phyloP scores from a whole-genome alignment of 2,113 vertebrate species.

The Corythoichthys haematopterus region DNA sequence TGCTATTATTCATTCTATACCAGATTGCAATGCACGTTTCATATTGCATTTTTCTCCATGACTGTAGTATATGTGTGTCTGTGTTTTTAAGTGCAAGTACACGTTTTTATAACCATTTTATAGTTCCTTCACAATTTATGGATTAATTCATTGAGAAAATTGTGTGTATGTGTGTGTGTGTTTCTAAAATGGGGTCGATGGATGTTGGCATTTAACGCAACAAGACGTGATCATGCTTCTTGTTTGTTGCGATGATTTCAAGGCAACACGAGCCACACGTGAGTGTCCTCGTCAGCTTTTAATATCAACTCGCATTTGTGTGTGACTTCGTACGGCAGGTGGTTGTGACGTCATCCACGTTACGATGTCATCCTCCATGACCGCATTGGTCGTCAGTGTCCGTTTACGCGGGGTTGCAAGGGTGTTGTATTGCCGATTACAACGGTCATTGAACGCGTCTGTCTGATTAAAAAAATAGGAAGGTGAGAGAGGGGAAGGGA shows the following conservation, averaged over 20 bases:
- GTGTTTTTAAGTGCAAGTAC: too few relatives aligned
- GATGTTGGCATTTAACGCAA: constrained; percentile 60
- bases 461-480: constrained; percentile 1
- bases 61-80: too few relatives aligned
- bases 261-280: neutral
- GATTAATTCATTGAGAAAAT: constrained; percentile 46
- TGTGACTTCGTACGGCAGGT: constrained; percentile 25
- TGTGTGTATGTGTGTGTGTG: constrained; percentile 14
- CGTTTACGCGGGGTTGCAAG: neutral
- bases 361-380: constrained; percentile 1
- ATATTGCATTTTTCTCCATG: too few relatives aligned
- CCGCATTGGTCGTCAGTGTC: neutral
- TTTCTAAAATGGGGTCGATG: constrained; percentile 49
- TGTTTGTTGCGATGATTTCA: constrained; percentile 28
- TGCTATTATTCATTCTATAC: too few relatives aligned
- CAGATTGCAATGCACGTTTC: too few relatives aligned
- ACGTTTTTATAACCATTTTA: too few relatives aligned
- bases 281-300: neutral
- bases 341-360: constrained; percentile 44
- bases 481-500: constrained; percentile 26
- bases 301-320: neutral
- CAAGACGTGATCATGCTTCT: constrained; percentile 24
- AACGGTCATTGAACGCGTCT: neutral
- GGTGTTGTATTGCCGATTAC: neutral
- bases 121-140: constrained; percentile 22